Percentiles rank a stretch among this genome's conserved stretches.
Conservation (phyloP, 1,140 invertebrate species). For the Drosophila asahinai region DNA sequence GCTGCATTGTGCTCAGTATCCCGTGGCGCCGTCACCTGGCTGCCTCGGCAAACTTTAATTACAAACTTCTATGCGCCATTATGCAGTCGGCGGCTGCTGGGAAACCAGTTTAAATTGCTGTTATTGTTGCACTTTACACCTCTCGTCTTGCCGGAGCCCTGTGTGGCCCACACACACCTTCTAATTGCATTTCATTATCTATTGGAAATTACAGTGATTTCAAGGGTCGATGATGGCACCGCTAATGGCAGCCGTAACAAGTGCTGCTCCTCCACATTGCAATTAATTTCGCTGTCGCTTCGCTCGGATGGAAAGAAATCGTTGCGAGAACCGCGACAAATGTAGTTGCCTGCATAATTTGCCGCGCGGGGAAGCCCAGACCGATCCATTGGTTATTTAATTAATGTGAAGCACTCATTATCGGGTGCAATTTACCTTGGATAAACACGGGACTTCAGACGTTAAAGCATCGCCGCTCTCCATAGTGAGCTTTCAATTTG, state of each 20-base stretch:
- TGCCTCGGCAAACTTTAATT: slow-evolving; percentile 77
- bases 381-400: slow-evolving; percentile 45
- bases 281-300: slow-evolving; percentile 63
- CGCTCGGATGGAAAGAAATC: slow-evolving; percentile 22
- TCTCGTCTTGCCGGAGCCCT: slow-evolving; percentile 18
- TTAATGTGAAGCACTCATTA: slow-evolving; percentile 53
- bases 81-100: slow-evolving; percentile 36
- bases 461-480: slow-evolving; percentile 25
- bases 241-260: slow-evolving; percentile 48
- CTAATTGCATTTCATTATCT: slow-evolving; percentile 82
- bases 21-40: slow-evolving; percentile 46
- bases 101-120: slow-evolving; percentile 67
- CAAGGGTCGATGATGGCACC: slow-evolving; percentile 44
- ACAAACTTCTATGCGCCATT: slow-evolving; percentile 65
- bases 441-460: slow-evolving; percentile 2
- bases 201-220: slow-evolving; percentile 65
- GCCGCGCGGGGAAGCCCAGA: background rate
- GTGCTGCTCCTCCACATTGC: slow-evolving; percentile 49
- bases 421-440: slow-evolving; percentile 32
- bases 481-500: slow-evolving; percentile 32
- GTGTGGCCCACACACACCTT: slow-evolving; percentile 38
- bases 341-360: slow-evolving; percentile 35
- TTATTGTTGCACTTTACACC: slow-evolving; percentile 64
- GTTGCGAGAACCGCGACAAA: slow-evolving; percentile 18
- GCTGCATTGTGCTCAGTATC: slow-evolving; percentile 41